Evolutionary conservation across 2,888 invertebrate species (phyloP).

Genomic region (Agrilus biguttatus): DNA sequence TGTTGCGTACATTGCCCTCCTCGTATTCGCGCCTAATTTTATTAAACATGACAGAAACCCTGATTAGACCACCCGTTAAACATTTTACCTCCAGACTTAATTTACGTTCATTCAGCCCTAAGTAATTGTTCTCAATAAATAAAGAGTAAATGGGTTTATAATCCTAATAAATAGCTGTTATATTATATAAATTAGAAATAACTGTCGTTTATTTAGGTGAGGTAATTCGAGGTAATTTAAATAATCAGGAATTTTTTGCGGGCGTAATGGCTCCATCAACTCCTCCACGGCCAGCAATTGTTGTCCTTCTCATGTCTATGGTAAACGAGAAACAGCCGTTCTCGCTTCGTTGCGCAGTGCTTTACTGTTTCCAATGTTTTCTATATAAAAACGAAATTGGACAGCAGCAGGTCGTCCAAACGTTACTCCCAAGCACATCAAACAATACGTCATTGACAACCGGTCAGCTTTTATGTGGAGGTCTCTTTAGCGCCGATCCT

Average conservation of each 20-base stretch:
- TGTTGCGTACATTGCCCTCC: too few relatives aligned
- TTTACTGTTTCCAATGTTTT: slow-evolving; percentile 96
- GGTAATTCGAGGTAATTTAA: slow-evolving; percentile 76
- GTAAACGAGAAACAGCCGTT: slow-evolving; percentile 96
- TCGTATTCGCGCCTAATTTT: too few relatives aligned
- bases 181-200: too few relatives aligned
- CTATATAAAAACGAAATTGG: slow-evolving; percentile 84
- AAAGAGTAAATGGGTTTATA: too few relatives aligned
- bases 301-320: slow-evolving; percentile 95
- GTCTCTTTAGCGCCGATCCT: slow-evolving; percentile 75
- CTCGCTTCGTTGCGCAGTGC: slow-evolving; percentile 72
- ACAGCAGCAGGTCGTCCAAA: slow-evolving; percentile 79
- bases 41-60: too few relatives aligned
- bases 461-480: slow-evolving; percentile 86
- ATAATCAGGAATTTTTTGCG: slow-evolving; percentile 85
- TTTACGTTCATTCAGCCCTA: neutral
- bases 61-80: neutral
- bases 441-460: slow-evolving; percentile 58
- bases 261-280: slow-evolving; percentile 83
- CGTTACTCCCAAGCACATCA: slow-evolving; percentile 74
- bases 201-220: slow-evolving; percentile 34
- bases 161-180: too few relatives aligned
- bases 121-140: too few relatives aligned
- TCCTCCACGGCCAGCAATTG: slow-evolving; percentile 86
- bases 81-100: neutral